Percentiles rank a stretch among this genome's conserved stretches.
These are phyloP conservation scores for Nothoprocta perdicaria DNA, from an alignment of 2,113 vertebrate genomes.

Conservation along the genomic window DNA sequence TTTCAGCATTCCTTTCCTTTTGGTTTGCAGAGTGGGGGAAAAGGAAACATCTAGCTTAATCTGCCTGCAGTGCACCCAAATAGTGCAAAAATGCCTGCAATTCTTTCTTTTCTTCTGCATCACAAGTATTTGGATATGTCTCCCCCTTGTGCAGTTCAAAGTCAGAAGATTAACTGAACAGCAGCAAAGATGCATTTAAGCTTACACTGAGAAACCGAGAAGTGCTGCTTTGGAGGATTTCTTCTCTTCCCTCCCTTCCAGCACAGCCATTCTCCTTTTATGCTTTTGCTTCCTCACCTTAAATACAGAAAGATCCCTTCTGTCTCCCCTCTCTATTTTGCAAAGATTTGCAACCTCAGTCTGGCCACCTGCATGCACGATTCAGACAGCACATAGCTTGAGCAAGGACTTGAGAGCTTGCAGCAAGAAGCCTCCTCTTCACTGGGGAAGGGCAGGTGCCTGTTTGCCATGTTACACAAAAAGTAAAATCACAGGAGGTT, in stretches of 20 bases:
- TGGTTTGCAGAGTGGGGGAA: background rate
- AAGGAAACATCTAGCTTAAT: background rate
- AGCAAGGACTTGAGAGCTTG: background rate
- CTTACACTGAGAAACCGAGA: background rate
- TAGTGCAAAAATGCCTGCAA: background rate
- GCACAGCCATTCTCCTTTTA: background rate
- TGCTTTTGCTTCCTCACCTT: background rate
- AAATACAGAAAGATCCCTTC: background rate
- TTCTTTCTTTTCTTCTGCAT: background rate
- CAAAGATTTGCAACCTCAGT: background rate
- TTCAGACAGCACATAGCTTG: background rate
- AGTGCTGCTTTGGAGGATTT: background rate
- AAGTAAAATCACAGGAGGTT: background rate
- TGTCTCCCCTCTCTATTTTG: background rate
- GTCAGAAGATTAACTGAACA: background rate
- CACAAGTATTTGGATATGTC: background rate
- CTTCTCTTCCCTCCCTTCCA: background rate
- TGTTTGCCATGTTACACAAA: background rate
- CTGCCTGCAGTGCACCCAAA: background rate
- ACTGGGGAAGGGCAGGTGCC: background rate
- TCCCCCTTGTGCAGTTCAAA: background rate
- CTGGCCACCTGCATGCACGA: background rate
- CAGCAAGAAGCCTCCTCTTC: rapidly evolving
- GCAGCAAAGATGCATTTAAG: background rate
- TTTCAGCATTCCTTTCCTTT: background rate